Conservation (phyloP, 2,888 invertebrate species). For the Brachylomia viminalis region DNA sequence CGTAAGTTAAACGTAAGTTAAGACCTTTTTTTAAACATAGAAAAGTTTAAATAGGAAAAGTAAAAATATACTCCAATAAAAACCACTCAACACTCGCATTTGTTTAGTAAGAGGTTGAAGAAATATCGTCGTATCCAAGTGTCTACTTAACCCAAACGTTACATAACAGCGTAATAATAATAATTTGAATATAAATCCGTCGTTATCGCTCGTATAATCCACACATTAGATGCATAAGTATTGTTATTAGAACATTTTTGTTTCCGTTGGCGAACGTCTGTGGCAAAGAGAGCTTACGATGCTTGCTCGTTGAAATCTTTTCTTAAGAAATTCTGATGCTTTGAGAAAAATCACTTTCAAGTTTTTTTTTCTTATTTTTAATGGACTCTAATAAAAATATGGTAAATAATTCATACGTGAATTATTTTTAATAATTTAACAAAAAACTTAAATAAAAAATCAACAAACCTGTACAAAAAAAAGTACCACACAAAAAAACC, state of each 20-base stretch:
- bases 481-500: constrained; percentile 70
- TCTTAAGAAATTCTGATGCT: constrained; percentile 67
- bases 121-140: constrained; percentile 16
- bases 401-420: not conserved
- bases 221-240: constrained; percentile 44
- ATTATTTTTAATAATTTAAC: too few species aligned
- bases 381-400: not conserved
- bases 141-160: constrained; percentile 11
- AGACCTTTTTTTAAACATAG: not conserved
- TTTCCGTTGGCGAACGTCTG: constrained; percentile 62
- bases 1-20: too few species aligned
- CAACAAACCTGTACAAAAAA: constrained; percentile 77
- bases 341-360: not conserved
- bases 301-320: constrained; percentile 85
- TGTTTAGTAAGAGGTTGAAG: constrained; percentile 16
- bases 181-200: constrained; percentile 35
- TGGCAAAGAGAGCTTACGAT: constrained; percentile 55
- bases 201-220: constrained; percentile 46
- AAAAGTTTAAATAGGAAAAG: not conserved
- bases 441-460: constrained; percentile 56
- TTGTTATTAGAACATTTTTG: constrained; percentile 52
- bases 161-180: constrained; percentile 50
- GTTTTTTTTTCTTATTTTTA: not conserved
- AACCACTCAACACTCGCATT: not conserved
- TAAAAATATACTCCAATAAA: not conserved